Conservation (phyloP, 2,888 invertebrate genomes). For the Dicyrtoma fusca region DNA sequence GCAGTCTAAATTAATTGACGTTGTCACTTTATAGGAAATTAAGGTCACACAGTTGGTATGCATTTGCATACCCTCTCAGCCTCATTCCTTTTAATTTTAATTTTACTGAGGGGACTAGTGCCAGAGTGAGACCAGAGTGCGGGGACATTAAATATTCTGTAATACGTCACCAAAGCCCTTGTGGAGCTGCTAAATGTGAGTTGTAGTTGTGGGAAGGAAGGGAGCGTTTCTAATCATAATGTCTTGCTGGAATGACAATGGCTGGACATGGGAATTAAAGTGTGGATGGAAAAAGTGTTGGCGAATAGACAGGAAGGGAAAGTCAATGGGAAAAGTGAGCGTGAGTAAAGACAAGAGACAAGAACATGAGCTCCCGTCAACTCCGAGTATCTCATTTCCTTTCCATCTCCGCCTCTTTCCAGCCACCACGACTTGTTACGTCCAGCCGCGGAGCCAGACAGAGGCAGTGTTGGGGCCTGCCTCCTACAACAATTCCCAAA, state of each 20-base stretch:
- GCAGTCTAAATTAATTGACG: too few species aligned
- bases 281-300: not conserved
- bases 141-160: too few species aligned
- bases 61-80: not conserved
- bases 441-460: not conserved
- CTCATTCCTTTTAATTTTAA: not conserved
- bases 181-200: too few species aligned
- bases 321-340: not conserved
- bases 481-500: too few species aligned
- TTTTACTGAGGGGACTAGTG: not conserved
- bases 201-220: too few species aligned
- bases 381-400: slow-evolving; percentile 33
- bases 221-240: too few species aligned
- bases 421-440: slow-evolving; percentile 14
- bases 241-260: too few species aligned
- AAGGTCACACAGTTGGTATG: not conserved
- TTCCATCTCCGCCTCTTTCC: slow-evolving; percentile 19
- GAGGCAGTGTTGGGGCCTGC: too few species aligned
- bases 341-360: slow-evolving; percentile 1
- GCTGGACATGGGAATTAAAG: too few species aligned
- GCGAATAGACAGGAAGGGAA: not conserved
- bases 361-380: not conserved
- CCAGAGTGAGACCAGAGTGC: too few species aligned
- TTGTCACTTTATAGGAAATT: not conserved
- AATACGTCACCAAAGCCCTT: too few species aligned